Evolutionary conservation across 1,140 invertebrate genomes (phyloP).

Genomic region (Nixonia krombeini): DNA sequence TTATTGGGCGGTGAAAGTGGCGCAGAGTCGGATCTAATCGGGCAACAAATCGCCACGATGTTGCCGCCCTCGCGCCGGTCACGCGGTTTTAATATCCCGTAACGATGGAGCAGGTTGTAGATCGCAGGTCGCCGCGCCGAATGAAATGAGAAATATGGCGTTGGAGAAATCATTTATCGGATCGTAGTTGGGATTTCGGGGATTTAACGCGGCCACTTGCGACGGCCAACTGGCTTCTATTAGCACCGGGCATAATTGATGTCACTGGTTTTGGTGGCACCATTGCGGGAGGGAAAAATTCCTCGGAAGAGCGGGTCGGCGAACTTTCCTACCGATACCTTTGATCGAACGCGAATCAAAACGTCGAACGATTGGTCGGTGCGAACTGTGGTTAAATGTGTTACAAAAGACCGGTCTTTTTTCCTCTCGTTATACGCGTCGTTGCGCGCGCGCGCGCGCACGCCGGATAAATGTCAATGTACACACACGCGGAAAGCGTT

Average conservation of each 20-base stretch:
- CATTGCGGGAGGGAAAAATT: too few species aligned
- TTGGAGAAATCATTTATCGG: constrained; percentile 45
- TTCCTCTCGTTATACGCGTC: too few species aligned
- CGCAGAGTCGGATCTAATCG: constrained; percentile 41
- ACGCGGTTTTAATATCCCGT: constrained; percentile 48
- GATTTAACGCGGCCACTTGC: too few species aligned
- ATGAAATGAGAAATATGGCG: constrained; percentile 41
- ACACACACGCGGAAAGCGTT: constrained; percentile 50
- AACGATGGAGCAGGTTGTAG: constrained; percentile 24
- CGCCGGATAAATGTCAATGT: constrained; percentile 46
- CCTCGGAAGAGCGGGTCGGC: too few species aligned
- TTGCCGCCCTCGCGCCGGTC: constrained; percentile 32
- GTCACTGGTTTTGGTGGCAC: too few species aligned
- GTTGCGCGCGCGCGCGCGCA: too few species aligned
- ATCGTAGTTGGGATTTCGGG: constrained; percentile 23
- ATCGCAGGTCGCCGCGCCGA: constrained; percentile 6
- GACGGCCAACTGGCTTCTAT: constrained; percentile 3
- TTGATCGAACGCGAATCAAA: too few species aligned
- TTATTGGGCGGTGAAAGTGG: too few species aligned
- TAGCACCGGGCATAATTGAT: constrained; percentile 5
- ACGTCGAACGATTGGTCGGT: too few species aligned
- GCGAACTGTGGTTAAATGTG: too few species aligned
- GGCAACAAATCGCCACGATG: constrained; percentile 27
- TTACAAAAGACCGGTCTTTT: constrained; percentile 20
- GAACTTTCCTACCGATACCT: too few species aligned